These are phyloP conservation scores for Oscheius onirici DNA, from an alignment of 2,888 invertebrate species.

Conservation along the genomic window DNA sequence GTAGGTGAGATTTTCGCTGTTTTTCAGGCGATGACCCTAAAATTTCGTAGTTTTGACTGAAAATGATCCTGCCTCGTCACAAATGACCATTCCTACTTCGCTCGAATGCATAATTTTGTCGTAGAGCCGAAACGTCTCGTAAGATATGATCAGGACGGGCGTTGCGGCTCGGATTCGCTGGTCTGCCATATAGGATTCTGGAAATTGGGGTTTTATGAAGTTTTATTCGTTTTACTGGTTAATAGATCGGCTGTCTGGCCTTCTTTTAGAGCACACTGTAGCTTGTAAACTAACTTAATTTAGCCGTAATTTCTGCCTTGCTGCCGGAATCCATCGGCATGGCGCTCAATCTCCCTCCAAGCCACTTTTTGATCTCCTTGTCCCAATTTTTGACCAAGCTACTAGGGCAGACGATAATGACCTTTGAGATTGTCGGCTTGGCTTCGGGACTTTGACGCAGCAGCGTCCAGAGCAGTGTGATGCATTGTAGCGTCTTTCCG, in stretches of 20 bases:
- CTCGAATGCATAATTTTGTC: slow-evolving; percentile 86
- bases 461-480: slow-evolving; percentile 80
- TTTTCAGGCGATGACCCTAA: slow-evolving; percentile 92
- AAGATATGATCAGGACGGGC: slow-evolving; percentile 96
- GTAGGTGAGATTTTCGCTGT: slow-evolving; percentile 97
- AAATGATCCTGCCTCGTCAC: slow-evolving; percentile 82
- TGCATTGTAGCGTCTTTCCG: slow-evolving; percentile 97
- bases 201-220: slow-evolving; percentile 13
- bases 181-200: slow-evolving; percentile 82
- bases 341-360: slow-evolving; percentile 83
- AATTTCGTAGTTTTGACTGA: background rate
- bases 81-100: slow-evolving; percentile 93
- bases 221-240: too few relatives aligned
- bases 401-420: slow-evolving; percentile 92
- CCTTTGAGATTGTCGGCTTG: slow-evolving; percentile 86
- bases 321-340: slow-evolving; percentile 82
- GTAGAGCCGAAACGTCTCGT: slow-evolving; percentile 96
- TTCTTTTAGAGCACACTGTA: too few relatives aligned
- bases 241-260: too few relatives aligned
- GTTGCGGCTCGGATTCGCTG: slow-evolving; percentile 80
- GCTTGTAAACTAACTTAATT: slow-evolving; percentile 68
- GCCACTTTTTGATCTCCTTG: slow-evolving; percentile 96
- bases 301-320: slow-evolving; percentile 84
- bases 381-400: slow-evolving; percentile 88
- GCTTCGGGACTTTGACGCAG: slow-evolving; percentile 88